Percentiles rank a stretch among this genome's conserved stretches.
Conservation (phyloP, 2,113 vertebrate genomes). For the Phyllopteryx taeniolatus region DNA sequence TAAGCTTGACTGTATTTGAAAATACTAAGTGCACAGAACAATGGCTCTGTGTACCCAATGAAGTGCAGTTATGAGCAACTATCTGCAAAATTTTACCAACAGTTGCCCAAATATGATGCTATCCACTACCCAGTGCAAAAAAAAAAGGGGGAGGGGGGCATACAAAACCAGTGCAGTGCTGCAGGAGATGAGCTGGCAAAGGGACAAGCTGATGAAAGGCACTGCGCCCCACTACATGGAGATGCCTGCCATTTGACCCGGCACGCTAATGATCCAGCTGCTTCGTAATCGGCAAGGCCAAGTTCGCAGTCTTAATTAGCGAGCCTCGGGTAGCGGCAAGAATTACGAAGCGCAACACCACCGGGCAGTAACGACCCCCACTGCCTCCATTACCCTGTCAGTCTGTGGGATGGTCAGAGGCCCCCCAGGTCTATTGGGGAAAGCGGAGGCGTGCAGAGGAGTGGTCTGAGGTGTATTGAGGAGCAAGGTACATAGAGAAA, state of each 20-base stretch:
- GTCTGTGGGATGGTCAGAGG: conserved; percentile 37
- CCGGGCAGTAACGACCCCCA: conserved; percentile 32
- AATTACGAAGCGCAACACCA: conserved; percentile 51
- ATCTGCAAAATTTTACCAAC: background rate
- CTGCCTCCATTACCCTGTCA: conserved; percentile 50
- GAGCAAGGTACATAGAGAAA: background rate
- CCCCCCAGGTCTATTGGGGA: conserved; percentile 22
- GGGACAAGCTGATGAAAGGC: conserved; percentile 47
- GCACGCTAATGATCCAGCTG: conserved; percentile 66
- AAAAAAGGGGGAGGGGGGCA: background rate
- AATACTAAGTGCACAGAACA: background rate
- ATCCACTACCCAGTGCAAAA: background rate
- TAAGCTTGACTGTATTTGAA: background rate
- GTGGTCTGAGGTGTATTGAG: background rate
- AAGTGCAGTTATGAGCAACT: background rate
- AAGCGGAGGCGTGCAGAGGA: conserved; percentile 17
- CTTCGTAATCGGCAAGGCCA: conserved; percentile 57
- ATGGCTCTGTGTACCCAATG: background rate
- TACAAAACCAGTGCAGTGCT: conserved; percentile 16
- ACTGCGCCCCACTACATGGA: conserved; percentile 29
- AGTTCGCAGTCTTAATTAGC: conserved; percentile 60
- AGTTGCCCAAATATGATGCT: background rate
- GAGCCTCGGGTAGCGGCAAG: conserved; percentile 49
- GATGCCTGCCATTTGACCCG: conserved; percentile 58
- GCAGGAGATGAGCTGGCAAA: conserved; percentile 37